These are phyloP conservation scores for Nyctibius grandis DNA, from an alignment of 2,797 vertebrate genomes.

Conservation along the genomic window DNA sequence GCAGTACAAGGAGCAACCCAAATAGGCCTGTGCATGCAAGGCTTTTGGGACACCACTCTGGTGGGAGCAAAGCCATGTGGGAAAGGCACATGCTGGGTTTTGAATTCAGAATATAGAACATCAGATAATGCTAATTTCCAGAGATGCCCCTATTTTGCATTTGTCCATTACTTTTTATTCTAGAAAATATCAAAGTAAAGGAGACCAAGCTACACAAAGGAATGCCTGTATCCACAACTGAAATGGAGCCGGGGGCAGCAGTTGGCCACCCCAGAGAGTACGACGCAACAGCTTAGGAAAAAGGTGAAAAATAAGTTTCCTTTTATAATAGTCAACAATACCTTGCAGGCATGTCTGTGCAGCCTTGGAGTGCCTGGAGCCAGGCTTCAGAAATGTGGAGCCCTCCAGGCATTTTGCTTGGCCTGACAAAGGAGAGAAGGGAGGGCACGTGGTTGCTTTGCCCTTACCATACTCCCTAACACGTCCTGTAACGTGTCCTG, in stretches of 20 bases:
- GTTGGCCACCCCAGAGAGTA: neutral
- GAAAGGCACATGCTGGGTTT: neutral
- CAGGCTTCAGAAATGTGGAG: neutral
- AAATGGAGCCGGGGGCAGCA: neutral
- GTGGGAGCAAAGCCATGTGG: neutral
- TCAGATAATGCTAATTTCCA: neutral
- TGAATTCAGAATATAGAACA: neutral
- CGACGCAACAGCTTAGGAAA: neutral
- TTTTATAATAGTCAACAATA: neutral
- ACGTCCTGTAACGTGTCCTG: neutral
- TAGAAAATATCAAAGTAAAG: neutral
- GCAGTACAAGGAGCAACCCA: neutral
- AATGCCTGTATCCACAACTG: neutral
- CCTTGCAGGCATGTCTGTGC: neutral
- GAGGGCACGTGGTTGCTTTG: neutral
- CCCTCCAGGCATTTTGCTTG: neutral
- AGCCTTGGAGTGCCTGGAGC: neutral
- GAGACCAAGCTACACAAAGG: neutral
- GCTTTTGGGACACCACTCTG: neutral
- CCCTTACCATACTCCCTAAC: neutral
- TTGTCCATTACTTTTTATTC: neutral
- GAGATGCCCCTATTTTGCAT: neutral
- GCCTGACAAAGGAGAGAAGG: neutral
- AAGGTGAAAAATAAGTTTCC: neutral
- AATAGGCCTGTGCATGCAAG: accelerated